Percentiles rank a stretch among this genome's conserved stretches.
These are phyloP conservation scores for Drosophila cracens DNA, from an alignment of 2,888 invertebrate genomes.

Conservation along the genomic window DNA sequence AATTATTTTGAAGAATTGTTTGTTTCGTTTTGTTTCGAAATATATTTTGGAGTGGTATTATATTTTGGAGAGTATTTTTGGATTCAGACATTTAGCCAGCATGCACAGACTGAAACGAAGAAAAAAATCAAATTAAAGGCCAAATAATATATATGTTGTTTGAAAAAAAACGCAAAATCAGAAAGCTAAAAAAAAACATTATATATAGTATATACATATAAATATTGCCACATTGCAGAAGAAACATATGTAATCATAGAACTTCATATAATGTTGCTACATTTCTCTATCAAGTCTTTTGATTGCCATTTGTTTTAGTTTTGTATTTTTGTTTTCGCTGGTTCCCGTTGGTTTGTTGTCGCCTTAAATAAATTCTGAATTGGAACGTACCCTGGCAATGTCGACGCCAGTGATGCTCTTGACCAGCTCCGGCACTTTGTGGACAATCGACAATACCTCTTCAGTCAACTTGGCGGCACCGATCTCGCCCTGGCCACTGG, in stretches of 20 bases:
- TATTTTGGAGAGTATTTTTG: conserved; percentile 50
- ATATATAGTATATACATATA: conserved; percentile 40
- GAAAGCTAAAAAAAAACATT: conserved; percentile 17
- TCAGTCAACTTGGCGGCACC: conserved; percentile 97
- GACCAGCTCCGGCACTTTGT: conserved; percentile 95
- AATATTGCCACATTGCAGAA: conserved; percentile 34
- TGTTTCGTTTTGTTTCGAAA: conserved; percentile 33
- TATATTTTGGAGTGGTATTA: conserved; percentile 27
- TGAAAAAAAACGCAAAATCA: conserved; percentile 38
- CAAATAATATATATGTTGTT: conserved; percentile 46
- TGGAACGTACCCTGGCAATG: conserved; percentile 91
- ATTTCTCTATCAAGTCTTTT: conserved; percentile 82
- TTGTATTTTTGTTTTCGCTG: conserved; percentile 19
- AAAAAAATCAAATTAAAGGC: conserved; percentile 70
- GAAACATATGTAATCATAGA: conserved; percentile 47
- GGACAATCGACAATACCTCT: conserved; percentile 96
- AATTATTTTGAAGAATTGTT: conserved; percentile 46
- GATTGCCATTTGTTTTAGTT: conserved; percentile 77
- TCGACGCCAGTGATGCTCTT: conserved; percentile 97
- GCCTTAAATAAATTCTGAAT: conserved; percentile 85
- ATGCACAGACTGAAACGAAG: conserved; percentile 85
- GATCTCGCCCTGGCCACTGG: conserved; percentile 94
- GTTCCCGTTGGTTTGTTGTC: not conserved
- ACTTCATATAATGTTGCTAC: conserved; percentile 52
- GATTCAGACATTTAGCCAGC: conserved; percentile 83